A percentile compares a stretch with the other conserved stretches of the same genome.
phyloP scores from a whole-genome alignment of 2,888 invertebrate species.

The Acanthopleura granulata region DNA sequence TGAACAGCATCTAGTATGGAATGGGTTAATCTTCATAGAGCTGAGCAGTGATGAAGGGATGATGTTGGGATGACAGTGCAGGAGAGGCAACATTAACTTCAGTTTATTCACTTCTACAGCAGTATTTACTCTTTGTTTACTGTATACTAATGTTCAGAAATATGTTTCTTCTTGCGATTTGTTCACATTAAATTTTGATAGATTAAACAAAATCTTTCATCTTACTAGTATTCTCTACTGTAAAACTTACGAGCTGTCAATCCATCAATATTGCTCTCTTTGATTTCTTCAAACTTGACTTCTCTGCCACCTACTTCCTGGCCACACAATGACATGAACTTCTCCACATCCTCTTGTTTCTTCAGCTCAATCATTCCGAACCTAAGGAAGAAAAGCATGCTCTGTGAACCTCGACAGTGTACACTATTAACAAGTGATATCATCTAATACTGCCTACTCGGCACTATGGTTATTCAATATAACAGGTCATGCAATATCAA shows the following conservation, averaged over 20 bases:
- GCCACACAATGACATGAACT: background rate
- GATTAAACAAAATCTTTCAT: too few species aligned
- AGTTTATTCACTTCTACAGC: too few species aligned
- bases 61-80: too few species aligned
- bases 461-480: background rate
- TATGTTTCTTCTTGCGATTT: too few species aligned
- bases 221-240: background rate
- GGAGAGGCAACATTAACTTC: too few species aligned
- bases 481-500: background rate
- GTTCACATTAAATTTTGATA: too few species aligned
- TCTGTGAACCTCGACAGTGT: background rate
- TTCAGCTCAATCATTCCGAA: background rate
- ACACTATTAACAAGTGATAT: too few species aligned
- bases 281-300: conserved; percentile 16
- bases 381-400: background rate
- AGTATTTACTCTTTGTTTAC: too few species aligned
- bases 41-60: too few species aligned
- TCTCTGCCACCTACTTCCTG: background rate
- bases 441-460: too few species aligned
- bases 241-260: conserved; percentile 5
- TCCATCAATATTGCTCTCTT: conserved; percentile 6
- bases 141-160: too few species aligned
- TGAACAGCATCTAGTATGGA: background rate
- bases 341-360: background rate
- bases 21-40: too few species aligned